Base-by-base conservation (phyloP, 2,797 vertebrate species). In the Dryobates pubescens region DNA sequence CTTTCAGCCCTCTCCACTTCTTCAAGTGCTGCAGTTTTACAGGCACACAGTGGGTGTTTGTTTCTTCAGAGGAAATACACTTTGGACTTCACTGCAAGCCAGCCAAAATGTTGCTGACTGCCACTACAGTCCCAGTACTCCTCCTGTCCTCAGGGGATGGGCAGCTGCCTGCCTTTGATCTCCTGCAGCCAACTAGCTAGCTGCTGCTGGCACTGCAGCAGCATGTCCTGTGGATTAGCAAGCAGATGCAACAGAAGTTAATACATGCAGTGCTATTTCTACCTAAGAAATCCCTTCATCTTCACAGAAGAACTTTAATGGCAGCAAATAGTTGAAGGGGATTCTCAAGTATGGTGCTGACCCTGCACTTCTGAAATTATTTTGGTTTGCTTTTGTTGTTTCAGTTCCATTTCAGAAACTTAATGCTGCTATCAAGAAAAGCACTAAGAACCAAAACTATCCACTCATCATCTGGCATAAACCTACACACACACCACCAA, bases 181-280 rank as follows among this genome's bases (percentile, higher is more conserved):
- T 91, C 69, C 83, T 57, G 34, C 72, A 62, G 32, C 32, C 3
- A 79, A 29, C 13, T n/a, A 34, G 61, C 45, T 76, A 62, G 49
- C 36, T 87, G 49, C 78, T 80, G 81, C 84, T 71, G 27, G 75
- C 62, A 85, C 58, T 72, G 82, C 69, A 77, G 79, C 53, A 79
- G 43, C 4, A 18, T 17, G 22, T 19, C 49, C 36, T 49, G 36
- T 8, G 59, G 73, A 81, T 75, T 81, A 87, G 63, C 51, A 34
- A 38, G 56, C 47, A 70, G 67, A 73, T 24, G 14, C 43, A 73
- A 32, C 2, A 45, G 56, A 86, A 43, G n/a, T n/a, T n/a, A n/a
- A n/a, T n/a, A n/a, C n/a, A n/a, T n/a, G n/a, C n/a, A n/a, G 56
- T 47, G 24, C 54, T 83, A 65, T 47, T 92, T 73, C 74, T 70